Evolutionary conservation across 1,140 invertebrate genomes (phyloP), one percentile per base, ranked within the genome.

Genomic region (Panonychus citri): DNA sequence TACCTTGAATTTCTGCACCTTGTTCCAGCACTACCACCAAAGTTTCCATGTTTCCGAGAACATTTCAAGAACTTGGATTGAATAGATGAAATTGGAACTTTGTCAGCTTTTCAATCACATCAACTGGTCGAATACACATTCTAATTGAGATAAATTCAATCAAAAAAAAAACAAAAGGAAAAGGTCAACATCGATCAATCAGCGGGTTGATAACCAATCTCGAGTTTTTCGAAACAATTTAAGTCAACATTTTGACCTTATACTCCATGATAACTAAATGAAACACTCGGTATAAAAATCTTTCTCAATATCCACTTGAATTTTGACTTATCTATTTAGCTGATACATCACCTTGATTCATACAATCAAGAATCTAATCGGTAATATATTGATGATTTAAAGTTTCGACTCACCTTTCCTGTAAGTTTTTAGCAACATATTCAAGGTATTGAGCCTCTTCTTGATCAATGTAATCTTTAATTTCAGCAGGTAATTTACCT

Each of bases 1-100:
- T 81, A 89, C 55, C 74, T 73, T 1, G 17, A 53, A 1, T 61
- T 30, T 19, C 37, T 19, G 27, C 52, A 59, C 21, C 13, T 50
- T 12, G 1, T 17, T 19, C 50, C 43, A 25, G 13, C 26, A 19
- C 24, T n/a, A n/a, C n/a, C n/a, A n/a, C n/a, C n/a, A n/a, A n/a
- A 7, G 40, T 43, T 19, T 7, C 39, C 56, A 2, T 34, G 26
- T 28, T 19, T 49, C 40, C 17, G 25, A 39, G 15, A 12, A 3
- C 56, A 34, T 7, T 19, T 56, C 15, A 50, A 17, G 40, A 43
- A 53, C 46, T 37, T 50, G 40, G 27, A 53, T 25, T 7, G 52
- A 51, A 24, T 7, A 7, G 49, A 10, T 39, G 39, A 17, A 19
- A 24, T 53, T 12, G 19, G 24, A 54, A 25, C 17, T 50, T 19